phyloP scores from a whole-genome alignment of 1,140 invertebrate genomes.

The Hyphantria cunea region DNA sequence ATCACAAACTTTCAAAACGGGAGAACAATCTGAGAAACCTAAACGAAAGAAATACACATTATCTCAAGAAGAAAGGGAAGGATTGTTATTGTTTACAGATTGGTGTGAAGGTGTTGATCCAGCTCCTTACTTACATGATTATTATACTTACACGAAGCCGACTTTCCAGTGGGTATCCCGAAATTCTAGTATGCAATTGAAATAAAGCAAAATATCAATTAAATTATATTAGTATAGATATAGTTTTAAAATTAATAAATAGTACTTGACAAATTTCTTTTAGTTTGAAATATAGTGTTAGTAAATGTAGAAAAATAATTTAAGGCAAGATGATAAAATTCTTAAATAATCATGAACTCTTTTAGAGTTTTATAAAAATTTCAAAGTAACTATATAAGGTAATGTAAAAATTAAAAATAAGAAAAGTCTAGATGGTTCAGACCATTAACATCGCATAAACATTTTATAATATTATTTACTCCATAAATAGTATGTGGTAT shows the following conservation, averaged over 20 bases:
- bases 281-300: too few relatives aligned
- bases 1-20: too few relatives aligned
- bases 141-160: slow-evolving; percentile 64
- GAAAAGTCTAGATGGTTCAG: slow-evolving; percentile 11
- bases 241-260: too few relatives aligned
- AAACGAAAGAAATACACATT: slow-evolving; percentile 47
- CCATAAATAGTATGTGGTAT: too few relatives aligned
- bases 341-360: too few relatives aligned
- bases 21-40: not conserved
- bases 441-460: not conserved
- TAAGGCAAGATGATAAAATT: too few relatives aligned
- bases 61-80: slow-evolving; percentile 66
- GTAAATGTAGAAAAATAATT: too few relatives aligned
- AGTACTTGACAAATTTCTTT: too few relatives aligned
- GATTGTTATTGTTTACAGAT: slow-evolving; percentile 75
- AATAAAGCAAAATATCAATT: not conserved
- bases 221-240: not conserved
- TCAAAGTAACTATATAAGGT: too few relatives aligned
- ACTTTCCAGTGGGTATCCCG: slow-evolving; percentile 57
- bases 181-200: slow-evolving; percentile 36
- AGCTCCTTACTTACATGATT: slow-evolving; percentile 60
- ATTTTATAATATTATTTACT: too few relatives aligned
- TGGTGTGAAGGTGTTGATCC: slow-evolving; percentile 78
- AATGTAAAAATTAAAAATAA: too few relatives aligned
- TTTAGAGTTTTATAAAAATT: too few relatives aligned